Percentiles rank a stretch among this genome's conserved stretches.
These are phyloP conservation scores for Mesoligia furuncula DNA, from an alignment of 2,888 invertebrate genomes.

Conservation along the genomic window DNA sequence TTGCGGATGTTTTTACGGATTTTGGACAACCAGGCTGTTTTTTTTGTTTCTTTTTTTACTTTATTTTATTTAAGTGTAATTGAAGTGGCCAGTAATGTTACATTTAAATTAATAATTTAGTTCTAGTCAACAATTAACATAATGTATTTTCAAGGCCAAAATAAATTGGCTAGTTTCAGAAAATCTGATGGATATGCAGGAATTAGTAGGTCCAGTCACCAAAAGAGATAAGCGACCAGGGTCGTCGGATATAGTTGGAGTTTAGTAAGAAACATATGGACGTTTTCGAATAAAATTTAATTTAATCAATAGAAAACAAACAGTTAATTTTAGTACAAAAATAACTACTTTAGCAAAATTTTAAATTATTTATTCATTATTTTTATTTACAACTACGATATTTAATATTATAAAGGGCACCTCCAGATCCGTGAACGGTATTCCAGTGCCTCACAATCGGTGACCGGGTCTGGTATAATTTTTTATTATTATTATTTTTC, in stretches of 20 bases:
- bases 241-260: neutral
- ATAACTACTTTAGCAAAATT: too few relatives aligned
- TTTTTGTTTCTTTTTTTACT: constrained; percentile 2
- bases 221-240: neutral
- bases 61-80: constrained; percentile 4
- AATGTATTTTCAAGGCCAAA: constrained; percentile 33
- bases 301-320: neutral
- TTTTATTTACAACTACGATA: too few relatives aligned
- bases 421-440: too few relatives aligned
- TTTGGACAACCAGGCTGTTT: constrained; percentile 14
- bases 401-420: too few relatives aligned
- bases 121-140: constrained; percentile 19
- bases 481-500: too few relatives aligned
- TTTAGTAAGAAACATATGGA: neutral
- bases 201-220: constrained; percentile 2
- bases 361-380: too few relatives aligned
- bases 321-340: too few relatives aligned
- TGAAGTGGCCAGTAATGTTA: constrained; percentile 16
- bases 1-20: constrained; percentile 9
- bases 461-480: too few relatives aligned
- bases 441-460: too few relatives aligned
- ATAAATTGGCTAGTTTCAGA: constrained; percentile 23
- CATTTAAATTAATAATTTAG: constrained; percentile 35
- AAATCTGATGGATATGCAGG: constrained; percentile 12
- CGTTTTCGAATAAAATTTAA: neutral